phyloP scores from a whole-genome alignment of 2,797 vertebrate genomes.

The Lindbergichthys nudifrons region DNA sequence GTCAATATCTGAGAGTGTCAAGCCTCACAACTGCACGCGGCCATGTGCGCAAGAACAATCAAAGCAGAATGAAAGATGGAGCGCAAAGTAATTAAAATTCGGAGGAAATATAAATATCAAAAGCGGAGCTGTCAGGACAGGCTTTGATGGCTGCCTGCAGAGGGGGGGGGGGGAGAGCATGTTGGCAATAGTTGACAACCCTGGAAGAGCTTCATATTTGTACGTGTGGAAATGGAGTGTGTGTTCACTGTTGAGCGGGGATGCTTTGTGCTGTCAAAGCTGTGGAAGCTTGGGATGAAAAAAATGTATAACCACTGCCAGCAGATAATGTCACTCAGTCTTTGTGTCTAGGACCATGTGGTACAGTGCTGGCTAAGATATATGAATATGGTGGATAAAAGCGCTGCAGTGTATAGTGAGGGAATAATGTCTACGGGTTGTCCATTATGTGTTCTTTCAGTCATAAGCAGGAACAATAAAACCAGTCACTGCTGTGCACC shows the following conservation, averaged over 20 bases:
- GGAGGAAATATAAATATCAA: constrained; percentile 79
- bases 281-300: constrained; percentile 55
- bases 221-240: constrained; percentile 55
- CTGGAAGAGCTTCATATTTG: constrained; percentile 67
- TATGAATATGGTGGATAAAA: constrained; percentile 61
- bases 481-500: constrained; percentile 23
- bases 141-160: constrained; percentile 65
- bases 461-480: constrained; percentile 45
- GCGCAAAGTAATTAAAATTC: constrained; percentile 81
- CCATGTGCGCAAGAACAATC: constrained; percentile 64
- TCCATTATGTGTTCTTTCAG: constrained; percentile 55
- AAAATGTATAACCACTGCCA: constrained; percentile 61
- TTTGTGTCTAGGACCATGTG: constrained; percentile 60
- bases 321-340: constrained; percentile 80
- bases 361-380: constrained; percentile 61
- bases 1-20: constrained; percentile 56
- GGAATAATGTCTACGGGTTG: constrained; percentile 33
- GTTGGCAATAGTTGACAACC: constrained; percentile 78
- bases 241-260: constrained; percentile 35
- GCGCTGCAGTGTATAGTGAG: constrained; percentile 29
- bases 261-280: constrained; percentile 74
- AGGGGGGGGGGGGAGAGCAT: constrained; percentile 46
- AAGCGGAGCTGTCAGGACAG: constrained; percentile 76
- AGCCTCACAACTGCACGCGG: constrained; percentile 53
- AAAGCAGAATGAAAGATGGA: constrained; percentile 68